Evolutionary conservation across 2,113 vertebrate species (phyloP).

Genomic region (Vulpes ferrilata): DNA sequence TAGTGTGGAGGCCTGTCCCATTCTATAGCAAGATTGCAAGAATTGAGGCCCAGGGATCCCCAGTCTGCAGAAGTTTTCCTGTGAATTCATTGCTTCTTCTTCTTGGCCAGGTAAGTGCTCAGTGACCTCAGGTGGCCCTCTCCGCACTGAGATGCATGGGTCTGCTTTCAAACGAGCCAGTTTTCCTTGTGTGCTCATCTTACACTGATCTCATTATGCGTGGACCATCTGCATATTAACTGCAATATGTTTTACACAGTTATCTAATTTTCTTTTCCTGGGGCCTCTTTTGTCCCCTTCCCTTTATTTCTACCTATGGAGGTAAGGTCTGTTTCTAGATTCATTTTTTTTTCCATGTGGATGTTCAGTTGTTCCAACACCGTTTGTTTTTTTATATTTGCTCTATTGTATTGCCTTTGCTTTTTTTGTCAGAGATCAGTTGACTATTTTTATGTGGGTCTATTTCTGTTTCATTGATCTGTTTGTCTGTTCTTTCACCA

Average conservation of each 20-base stretch:
- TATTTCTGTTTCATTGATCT: neutral
- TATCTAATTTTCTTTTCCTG: neutral
- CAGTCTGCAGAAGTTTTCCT: neutral
- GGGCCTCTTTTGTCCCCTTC: neutral
- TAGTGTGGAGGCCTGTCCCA: neutral
- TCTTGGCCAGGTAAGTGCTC: neutral
- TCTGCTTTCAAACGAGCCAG: neutral
- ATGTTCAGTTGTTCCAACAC: neutral
- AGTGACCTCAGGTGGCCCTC: neutral
- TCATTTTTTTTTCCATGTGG: neutral
- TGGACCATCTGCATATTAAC: neutral
- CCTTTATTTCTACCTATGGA: slow-evolving; percentile 22
- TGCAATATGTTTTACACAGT: neutral
- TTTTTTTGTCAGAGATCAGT: neutral
- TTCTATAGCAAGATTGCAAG: neutral
- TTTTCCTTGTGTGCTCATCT: neutral
- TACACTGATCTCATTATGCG: neutral
- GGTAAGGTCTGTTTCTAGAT: neutral
- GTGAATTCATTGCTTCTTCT: neutral
- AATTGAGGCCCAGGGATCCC: neutral
- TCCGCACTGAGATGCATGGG: neutral
- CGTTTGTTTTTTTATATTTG: neutral
- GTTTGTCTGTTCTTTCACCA: neutral
- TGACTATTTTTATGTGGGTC: neutral
- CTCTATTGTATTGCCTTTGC: neutral